phyloP scores from a whole-genome alignment of 2,113 vertebrate species.

The Aptenodytes forsteri region DNA sequence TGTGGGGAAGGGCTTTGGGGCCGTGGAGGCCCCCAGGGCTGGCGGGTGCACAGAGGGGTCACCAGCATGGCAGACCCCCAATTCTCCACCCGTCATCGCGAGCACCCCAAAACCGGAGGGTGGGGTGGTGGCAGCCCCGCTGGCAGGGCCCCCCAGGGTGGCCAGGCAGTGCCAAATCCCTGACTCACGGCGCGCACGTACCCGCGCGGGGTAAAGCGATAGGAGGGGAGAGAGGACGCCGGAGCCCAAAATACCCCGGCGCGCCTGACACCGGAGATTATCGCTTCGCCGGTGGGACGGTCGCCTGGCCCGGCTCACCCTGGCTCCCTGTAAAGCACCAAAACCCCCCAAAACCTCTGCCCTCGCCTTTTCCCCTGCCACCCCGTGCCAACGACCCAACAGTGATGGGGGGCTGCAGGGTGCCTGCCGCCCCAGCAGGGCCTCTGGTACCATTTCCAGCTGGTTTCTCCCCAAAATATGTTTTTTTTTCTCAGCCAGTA shows the following conservation, averaged over 20 bases:
- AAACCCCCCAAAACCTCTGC: neutral
- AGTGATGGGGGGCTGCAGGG: neutral
- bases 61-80: neutral
- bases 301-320: neutral
- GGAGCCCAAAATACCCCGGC: slow-evolving; percentile 64
- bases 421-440: accelerated
- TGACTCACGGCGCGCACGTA: slow-evolving; percentile 56
- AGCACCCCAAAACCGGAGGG: accelerated
- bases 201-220: slow-evolving; percentile 59
- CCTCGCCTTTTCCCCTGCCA: neutral
- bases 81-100: accelerated
- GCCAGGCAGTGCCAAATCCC: slow-evolving; percentile 51
- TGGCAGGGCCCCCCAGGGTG: neutral
- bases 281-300: neutral
- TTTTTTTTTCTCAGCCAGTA: neutral
- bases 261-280: slow-evolving; percentile 65
- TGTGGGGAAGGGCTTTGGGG: neutral
- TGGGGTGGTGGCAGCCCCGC: neutral
- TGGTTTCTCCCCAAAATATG: neutral
- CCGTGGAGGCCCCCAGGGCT: neutral
- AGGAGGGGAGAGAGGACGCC: slow-evolving; percentile 52
- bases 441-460: neutral
- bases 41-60: accelerated
- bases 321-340: neutral
- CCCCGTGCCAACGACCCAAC: neutral